Base-by-base conservation (phyloP, 2,888 invertebrate species). In the Blera fallax region DNA sequence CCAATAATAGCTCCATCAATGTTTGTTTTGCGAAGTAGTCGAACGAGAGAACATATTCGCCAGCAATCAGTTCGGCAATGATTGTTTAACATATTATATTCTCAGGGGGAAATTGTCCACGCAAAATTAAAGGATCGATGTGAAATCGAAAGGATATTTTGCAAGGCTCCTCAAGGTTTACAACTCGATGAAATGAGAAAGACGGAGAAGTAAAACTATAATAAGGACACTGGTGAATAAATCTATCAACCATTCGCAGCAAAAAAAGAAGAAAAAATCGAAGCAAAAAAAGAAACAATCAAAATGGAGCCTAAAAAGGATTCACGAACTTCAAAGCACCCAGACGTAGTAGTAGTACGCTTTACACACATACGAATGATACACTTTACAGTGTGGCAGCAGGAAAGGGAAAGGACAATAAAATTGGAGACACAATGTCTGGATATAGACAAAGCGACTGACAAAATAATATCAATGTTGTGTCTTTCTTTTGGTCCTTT, bases 351-450 rank as follows among this genome's bases (percentile, higher is more conserved):
- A 32, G 64, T 43, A 64, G 48, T 70, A 32, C 16, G 21, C 6
- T 45, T n/a, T 6, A 37, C 32, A 58, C 24, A 73, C 69, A 67
- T 48, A 69, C 14, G 69, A 54, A 60, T 67, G 56, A 62, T 64
- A 64, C 65, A 69, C 45, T 81, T 81, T 48, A 62, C 67, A 74
- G 60, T 62, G 40, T 62, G 62, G n/a, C 18, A 62, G 62, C 67
- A 62, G 76, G 70, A 82, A 76, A 82, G 84, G 74, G 70, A 84
- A 70, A 79, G 74, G 74, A 84, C 70, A 84, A 79, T 84, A 84
- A 84, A 84, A 84, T 79, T 74, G 84, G 84, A 69, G 84, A 84
- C 84, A 79, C 79, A 84, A 74, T 79, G 84, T 84, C 84, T 84
- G 84, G 69, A 64, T 79, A 84, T 76, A 79, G 84, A 79, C 83